phyloP scores from a whole-genome alignment of 2,113 vertebrate genomes.

The Ciconia maguari region DNA sequence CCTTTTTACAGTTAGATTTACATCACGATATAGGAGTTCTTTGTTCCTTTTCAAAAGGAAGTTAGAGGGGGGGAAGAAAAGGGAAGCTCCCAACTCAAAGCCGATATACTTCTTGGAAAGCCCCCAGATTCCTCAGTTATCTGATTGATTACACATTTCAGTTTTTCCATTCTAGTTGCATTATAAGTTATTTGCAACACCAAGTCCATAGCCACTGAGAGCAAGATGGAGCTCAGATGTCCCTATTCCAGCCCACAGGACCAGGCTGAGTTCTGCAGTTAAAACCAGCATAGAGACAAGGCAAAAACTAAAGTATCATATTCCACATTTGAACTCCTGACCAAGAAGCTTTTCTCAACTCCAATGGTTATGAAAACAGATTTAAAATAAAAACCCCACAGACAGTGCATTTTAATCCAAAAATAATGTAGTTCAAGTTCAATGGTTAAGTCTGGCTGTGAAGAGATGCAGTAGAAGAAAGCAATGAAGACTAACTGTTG shows the following conservation, averaged over 20 bases:
- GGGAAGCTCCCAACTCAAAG: neutral
- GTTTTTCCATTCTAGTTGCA: neutral
- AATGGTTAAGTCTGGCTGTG: neutral
- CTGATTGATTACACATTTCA: neutral
- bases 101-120: neutral
- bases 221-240: neutral
- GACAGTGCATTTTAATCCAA: neutral
- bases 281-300: neutral
- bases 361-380: neutral
- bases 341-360: neutral
- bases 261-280: neutral
- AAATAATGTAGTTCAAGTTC: neutral
- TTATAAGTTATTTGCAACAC: neutral
- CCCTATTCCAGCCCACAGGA: neutral
- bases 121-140: neutral
- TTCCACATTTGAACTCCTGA: neutral
- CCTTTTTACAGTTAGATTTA: neutral
- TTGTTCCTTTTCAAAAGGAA: neutral
- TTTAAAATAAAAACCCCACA: neutral
- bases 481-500: neutral
- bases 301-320: neutral
- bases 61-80: neutral
- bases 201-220: neutral
- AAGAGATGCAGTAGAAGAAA: neutral
- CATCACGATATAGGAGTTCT: neutral